Percentiles rank a stretch among this genome's conserved stretches.
phyloP scores from a whole-genome alignment of 2,888 invertebrate species.

The Portevinia maculata region DNA sequence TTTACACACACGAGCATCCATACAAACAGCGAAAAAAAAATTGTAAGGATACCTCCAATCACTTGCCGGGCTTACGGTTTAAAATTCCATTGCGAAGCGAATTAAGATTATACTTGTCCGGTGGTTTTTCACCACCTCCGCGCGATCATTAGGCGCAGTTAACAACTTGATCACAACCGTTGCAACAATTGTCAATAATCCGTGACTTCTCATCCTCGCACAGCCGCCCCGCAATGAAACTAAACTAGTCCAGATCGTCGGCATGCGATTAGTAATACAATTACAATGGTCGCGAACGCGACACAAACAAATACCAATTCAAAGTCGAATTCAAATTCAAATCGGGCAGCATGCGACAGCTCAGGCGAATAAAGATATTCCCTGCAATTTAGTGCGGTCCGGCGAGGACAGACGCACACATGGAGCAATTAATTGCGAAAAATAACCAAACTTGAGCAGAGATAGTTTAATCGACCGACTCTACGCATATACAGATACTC shows the following conservation, averaged over 20 bases:
- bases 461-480: slow-evolving; percentile 47
- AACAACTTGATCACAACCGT: slow-evolving; percentile 72
- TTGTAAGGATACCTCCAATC: slow-evolving; percentile 12
- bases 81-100: slow-evolving; percentile 54
- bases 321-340: not conserved
- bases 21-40: not conserved
- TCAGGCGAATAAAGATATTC: slow-evolving; percentile 63
- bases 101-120: slow-evolving; percentile 51
- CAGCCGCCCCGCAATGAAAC: slow-evolving; percentile 24
- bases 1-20: not conserved
- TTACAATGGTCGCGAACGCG: slow-evolving; percentile 54
- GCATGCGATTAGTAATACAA: slow-evolving; percentile 67
- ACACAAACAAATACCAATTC: slow-evolving; percentile 51
- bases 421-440: slow-evolving; percentile 68
- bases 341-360: slow-evolving; percentile 32
- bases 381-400: slow-evolving; percentile 50
- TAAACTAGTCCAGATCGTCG: slow-evolving; percentile 55
- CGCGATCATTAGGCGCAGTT: slow-evolving; percentile 54
- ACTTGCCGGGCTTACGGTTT: slow-evolving; percentile 27
- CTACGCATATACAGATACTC: slow-evolving; percentile 2
- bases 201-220: slow-evolving; percentile 9
- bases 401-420: not conserved
- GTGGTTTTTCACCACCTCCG: slow-evolving; percentile 67
- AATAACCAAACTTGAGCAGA: slow-evolving; percentile 61
- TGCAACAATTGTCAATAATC: slow-evolving; percentile 65